Conservation (phyloP, 1,140 invertebrate genomes). For the Penaeus vannamei region DNA sequence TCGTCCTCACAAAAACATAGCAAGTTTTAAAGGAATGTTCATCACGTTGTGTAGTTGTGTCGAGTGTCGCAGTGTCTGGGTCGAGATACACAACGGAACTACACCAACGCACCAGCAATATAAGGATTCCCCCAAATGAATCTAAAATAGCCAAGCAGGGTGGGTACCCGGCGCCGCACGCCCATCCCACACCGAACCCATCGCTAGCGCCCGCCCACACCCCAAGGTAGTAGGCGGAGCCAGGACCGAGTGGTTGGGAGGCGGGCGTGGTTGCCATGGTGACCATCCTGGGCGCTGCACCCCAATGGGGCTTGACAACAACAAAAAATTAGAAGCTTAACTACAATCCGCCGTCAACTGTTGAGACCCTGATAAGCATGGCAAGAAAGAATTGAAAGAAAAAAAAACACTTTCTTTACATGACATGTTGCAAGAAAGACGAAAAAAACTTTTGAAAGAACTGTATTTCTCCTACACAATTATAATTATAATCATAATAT, state of each 20-base stretch:
- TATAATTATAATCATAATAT: constrained; percentile 41
- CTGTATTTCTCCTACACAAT: constrained; percentile 61
- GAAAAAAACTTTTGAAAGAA: constrained; percentile 54
- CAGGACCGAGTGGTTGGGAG: constrained; percentile 5
- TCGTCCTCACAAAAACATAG: constrained; percentile 41
- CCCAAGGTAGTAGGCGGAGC: constrained; percentile 13
- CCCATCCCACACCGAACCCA: background rate
- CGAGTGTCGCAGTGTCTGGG: constrained; percentile 47
- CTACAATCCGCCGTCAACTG: constrained; percentile 59
- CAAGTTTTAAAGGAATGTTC: constrained; percentile 63
- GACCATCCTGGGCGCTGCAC: constrained; percentile 37
- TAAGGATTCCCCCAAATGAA: constrained; percentile 62
- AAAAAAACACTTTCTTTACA: constrained; percentile 34
- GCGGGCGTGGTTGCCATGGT: constrained; percentile 27
- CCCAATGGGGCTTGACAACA: constrained; percentile 18
- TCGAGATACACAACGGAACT: constrained; percentile 58
- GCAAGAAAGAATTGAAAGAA: constrained; percentile 49
- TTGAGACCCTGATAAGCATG: constrained; percentile 61
- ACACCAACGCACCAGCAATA: constrained; percentile 59
- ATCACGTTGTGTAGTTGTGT: constrained; percentile 59
- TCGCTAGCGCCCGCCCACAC: constrained; percentile 6
- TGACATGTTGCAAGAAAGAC: constrained; percentile 45
- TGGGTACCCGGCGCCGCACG: constrained; percentile 37
- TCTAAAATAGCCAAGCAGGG: constrained; percentile 45
- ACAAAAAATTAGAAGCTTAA: constrained; percentile 47